Base-by-base conservation (phyloP, 2,888 invertebrate species). In the Embidobia sp. region DNA sequence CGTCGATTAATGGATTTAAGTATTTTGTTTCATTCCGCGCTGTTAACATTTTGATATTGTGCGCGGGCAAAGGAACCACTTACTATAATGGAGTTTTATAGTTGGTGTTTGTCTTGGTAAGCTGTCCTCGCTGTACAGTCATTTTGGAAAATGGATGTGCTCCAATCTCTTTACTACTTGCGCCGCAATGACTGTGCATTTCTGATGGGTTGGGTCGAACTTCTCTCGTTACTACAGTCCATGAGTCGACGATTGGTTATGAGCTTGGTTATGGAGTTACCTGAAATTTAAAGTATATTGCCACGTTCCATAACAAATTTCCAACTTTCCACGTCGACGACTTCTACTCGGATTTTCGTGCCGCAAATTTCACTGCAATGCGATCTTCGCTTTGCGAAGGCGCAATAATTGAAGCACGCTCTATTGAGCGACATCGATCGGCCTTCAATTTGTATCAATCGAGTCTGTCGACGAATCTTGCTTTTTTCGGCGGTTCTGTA, bases 201-300 rank as follows among this genome's bases (percentile, higher is more conserved):
- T 72, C 78, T 78, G 75, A 75, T 78, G 61, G 72, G 55, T 61
- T 59, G 55, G 57, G 66, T 40, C 42, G 35, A 78, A 78, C 75
- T 78, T 78, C 78, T 61, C 78, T 78, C 75, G 75, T 75, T 78
- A 75, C 67, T 63, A 42, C 59, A 70, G 70, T 75, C 67, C 67
- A 67, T 63, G 66, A 61, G 78, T 78, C 75, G 72, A 75, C 72
- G 59, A 75, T 72, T 78, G 78, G 75, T 78, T 75, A 78, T 75
- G 75, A 72, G 78, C 72, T 75, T 72, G 78, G 72, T 78, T 78
- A 75, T 72, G 63, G 72, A 78, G 78, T 78, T 75, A 75, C 67
- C 72, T 72, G 78, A 72, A 75, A 78, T 72, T 63, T 57, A 63
- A 72, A 75, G 75, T 72, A 61, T 57, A 67, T 44, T 51, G 57